These are phyloP conservation scores for Mus minutoides DNA, from an alignment of 2,797 vertebrate genomes.

Conservation along the genomic window DNA sequence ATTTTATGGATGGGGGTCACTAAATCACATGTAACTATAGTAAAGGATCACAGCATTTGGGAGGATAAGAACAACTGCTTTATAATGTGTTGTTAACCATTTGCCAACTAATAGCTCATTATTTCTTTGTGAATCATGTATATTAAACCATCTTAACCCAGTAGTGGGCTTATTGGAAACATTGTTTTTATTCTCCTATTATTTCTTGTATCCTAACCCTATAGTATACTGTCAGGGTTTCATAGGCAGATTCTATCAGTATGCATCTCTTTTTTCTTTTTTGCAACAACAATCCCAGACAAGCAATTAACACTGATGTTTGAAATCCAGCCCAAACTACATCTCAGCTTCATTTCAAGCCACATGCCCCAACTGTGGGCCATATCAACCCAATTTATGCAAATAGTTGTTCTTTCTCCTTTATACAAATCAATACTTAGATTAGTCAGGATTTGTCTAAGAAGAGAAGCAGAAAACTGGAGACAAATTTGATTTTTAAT, in stretches of 20 bases:
- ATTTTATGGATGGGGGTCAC: neutral
- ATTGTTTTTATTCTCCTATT: neutral
- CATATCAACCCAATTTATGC: neutral
- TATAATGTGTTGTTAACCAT: neutral
- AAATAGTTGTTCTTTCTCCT: neutral
- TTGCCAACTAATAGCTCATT: neutral
- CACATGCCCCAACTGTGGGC: neutral
- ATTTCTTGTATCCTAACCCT: neutral
- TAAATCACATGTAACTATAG: neutral
- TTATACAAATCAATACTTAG: neutral
- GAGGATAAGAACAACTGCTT: neutral
- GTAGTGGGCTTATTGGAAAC: neutral
- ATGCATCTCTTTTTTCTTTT: neutral
- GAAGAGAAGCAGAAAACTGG: neutral
- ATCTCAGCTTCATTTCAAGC: neutral
- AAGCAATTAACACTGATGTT: neutral
- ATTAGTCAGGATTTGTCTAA: neutral
- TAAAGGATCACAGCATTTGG: neutral
- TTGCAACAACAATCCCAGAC: neutral
- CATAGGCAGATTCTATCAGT: neutral
- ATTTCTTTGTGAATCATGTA: constrained; percentile 23
- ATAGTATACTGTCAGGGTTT: neutral
- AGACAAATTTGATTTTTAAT: neutral
- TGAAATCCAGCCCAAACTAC: neutral
- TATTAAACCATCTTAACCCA: neutral